phyloP scores from a whole-genome alignment of 2,797 vertebrate species.

The Sphenodon punctatus region DNA sequence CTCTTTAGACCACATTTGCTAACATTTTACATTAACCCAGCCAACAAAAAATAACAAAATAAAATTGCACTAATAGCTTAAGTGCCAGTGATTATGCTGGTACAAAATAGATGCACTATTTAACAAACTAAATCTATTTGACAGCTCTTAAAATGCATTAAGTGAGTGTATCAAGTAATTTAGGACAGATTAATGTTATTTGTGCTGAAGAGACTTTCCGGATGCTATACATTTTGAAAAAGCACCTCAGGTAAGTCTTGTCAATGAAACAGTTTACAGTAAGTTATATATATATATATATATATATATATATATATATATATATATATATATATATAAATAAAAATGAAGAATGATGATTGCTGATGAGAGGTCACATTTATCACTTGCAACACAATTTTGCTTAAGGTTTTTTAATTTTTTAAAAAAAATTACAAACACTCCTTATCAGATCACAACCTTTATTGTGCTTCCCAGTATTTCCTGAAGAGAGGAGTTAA shows the following conservation, averaged over 20 bases:
- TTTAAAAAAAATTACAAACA: too few relatives aligned
- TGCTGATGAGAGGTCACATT: neutral
- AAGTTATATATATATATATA: too few relatives aligned
- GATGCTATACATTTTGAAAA: conserved; percentile 5
- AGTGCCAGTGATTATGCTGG: conserved; percentile 27
- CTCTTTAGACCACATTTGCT: conserved; percentile 2
- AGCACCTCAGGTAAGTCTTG: conserved; percentile 11
- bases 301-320: neutral
- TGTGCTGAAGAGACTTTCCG: neutral
- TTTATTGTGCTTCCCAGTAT: neutral
- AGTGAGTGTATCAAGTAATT: neutral
- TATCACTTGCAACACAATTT: neutral
- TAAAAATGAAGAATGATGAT: conserved; percentile 19
- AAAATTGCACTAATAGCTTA: conserved; percentile 32
- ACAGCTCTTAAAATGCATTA: conserved; percentile 9
- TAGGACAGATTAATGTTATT: neutral
- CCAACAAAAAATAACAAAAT: neutral
- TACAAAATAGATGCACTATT: conserved; percentile 22
- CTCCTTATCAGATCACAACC: neutral
- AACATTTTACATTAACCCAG: neutral
- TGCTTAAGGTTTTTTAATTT: neutral
- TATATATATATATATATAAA: neutral
- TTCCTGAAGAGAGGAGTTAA: neutral
- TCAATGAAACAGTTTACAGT: neutral
- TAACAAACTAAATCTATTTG: conserved; percentile 30